phyloP scores from a whole-genome alignment of 2,888 invertebrate species.

The Spisula subtruncata region DNA sequence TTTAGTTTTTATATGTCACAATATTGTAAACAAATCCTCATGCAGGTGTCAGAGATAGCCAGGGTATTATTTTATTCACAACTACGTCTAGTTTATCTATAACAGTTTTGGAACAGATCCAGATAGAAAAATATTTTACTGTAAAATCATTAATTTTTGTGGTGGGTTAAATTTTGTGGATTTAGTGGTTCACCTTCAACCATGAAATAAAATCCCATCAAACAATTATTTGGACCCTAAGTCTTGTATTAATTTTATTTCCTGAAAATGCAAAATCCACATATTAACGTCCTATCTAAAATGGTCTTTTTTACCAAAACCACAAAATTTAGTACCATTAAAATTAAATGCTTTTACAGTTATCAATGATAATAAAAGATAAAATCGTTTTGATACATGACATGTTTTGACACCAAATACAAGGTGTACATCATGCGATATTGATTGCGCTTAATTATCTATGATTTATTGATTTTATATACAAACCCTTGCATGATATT shows the following conservation, averaged over 20 bases:
- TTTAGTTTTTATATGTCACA: neutral
- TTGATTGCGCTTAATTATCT: constrained; percentile 15
- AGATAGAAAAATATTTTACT: neutral
- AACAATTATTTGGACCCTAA: no score
- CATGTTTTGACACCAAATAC: neutral
- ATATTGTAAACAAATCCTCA: neutral
- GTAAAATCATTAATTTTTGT: neutral
- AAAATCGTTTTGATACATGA: neutral
- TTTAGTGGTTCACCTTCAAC: no score
- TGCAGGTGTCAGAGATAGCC: constrained; percentile 4
- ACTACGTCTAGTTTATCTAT: neutral
- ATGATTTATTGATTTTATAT: neutral
- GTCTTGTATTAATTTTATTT: no score
- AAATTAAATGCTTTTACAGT: no score
- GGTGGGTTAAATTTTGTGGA: neutral
- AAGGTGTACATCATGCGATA: neutral
- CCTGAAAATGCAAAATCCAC: no score
- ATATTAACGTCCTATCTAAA: no score
- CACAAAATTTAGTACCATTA: no score
- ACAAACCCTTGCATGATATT: no score
- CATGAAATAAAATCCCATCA: no score
- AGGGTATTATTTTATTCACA: neutral
- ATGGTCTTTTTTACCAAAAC: no score
- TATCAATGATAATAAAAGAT: no score
- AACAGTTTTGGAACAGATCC: neutral